These are phyloP conservation scores for Phrynocephalus versicolor DNA, from an alignment of 2,113 vertebrate genomes.

Conservation along the genomic window DNA sequence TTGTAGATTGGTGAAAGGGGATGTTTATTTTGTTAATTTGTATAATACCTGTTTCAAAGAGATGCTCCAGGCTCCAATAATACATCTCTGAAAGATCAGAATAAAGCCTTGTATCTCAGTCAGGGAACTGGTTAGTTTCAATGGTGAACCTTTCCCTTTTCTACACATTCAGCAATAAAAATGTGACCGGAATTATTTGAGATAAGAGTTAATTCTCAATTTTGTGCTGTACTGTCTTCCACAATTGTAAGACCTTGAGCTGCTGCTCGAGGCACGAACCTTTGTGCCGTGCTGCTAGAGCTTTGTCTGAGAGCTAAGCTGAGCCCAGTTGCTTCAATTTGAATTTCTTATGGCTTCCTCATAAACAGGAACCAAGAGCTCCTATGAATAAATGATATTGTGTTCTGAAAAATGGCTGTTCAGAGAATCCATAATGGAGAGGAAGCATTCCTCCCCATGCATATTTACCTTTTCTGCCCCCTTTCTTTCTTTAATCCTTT, in stretches of 20 bases:
- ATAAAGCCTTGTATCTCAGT: slow-evolving; percentile 16
- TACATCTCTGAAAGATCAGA: not conserved
- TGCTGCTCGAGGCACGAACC: fast-evolving
- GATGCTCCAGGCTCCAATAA: not conserved
- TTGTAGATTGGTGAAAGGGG: slow-evolving; percentile 4
- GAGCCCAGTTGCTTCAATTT: slow-evolving; percentile 7
- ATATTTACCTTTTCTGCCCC: not conserved
- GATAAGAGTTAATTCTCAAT: not conserved
- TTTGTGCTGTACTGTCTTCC: not conserved
- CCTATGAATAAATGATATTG: not conserved
- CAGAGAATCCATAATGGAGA: not conserved
- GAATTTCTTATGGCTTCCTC: slow-evolving; percentile 2
- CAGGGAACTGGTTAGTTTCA: slow-evolving; percentile 19
- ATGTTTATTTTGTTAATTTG: slow-evolving; percentile 31
- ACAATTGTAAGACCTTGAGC: not conserved
- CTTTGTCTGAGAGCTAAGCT: not conserved
- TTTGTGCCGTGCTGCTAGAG: not conserved
- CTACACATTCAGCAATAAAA: not conserved
- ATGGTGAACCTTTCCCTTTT: not conserved
- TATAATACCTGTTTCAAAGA: slow-evolving; percentile 2
- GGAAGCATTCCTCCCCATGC: not conserved
- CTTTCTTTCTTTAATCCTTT: not conserved
- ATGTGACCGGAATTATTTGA: slow-evolving; percentile 6
- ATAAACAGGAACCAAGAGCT: not conserved
- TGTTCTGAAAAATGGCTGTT: not conserved